A percentile compares a stretch with the other conserved stretches of the same genome.
Evolutionary conservation across 1,140 invertebrate species (phyloP).

Genomic region (Batillaria attramentaria): DNA sequence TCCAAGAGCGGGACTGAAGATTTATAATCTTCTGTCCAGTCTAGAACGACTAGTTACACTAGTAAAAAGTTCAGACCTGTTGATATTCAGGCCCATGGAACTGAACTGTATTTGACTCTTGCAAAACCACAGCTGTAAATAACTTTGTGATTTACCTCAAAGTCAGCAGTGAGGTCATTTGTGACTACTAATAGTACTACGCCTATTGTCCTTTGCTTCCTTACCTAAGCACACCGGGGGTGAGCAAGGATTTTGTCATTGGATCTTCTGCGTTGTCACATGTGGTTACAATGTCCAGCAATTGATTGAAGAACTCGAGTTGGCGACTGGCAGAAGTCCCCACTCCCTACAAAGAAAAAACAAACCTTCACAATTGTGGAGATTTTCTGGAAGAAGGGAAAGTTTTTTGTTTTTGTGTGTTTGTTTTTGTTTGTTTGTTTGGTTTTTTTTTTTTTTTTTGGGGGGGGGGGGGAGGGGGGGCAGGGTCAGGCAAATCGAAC

Average conservation of each 20-base stretch:
- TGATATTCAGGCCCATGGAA: neutral
- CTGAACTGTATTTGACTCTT: neutral
- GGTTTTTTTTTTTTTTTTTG: no score
- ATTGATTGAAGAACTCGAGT: constrained; percentile 57
- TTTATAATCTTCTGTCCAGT: no score
- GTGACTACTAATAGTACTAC: neutral
- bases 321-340: constrained; percentile 39
- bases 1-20: no score
- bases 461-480: no score
- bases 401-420: no score
- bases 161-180: neutral
- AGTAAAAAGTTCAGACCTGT: neutral
- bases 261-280: constrained; percentile 58
- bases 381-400: no score
- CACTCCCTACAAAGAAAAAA: constrained; percentile 49
- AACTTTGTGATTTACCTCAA: neutral
- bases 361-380: neutral
- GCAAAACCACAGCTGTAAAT: neutral
- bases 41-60: neutral
- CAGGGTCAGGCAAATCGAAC: no score
- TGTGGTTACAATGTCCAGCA: constrained; percentile 60
- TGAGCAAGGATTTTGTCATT: constrained; percentile 50
- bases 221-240: constrained; percentile 59
- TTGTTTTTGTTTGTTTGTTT: no score
- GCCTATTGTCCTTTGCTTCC: neutral